A percentile compares a stretch with the other conserved stretches of the same genome.
Evolutionary conservation across 2,797 vertebrate genomes (phyloP).

Genomic region (Scolopax bukidnonensis): DNA sequence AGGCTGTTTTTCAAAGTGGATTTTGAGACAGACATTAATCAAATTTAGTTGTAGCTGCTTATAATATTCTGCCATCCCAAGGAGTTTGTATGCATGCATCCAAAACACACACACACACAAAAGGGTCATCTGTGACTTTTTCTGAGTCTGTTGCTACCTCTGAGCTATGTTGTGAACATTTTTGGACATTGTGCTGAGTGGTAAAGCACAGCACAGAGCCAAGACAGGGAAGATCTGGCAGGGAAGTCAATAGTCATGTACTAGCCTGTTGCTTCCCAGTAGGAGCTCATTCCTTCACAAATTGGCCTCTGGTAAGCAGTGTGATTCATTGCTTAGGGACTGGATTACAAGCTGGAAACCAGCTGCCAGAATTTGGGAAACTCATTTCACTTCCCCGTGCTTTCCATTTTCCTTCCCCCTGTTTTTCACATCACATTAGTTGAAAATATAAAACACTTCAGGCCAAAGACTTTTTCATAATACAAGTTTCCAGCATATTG

Average conservation of each 20-base stretch:
- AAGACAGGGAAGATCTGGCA: slow-evolving; percentile 47
- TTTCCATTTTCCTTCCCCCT: slow-evolving; percentile 21
- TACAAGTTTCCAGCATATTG: neutral
- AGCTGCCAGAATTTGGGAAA: slow-evolving; percentile 51
- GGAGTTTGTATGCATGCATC: neutral
- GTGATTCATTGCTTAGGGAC: slow-evolving; percentile 60
- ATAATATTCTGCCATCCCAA: neutral
- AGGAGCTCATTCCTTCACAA: slow-evolving; percentile 62
- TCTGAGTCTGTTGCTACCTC: neutral
- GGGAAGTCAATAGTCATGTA: slow-evolving; percentile 42
- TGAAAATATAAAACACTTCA: slow-evolving; percentile 4
- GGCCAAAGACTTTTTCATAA: slow-evolving; percentile 17
- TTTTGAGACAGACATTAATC: slow-evolving; percentile 32
- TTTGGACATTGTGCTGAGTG: neutral
- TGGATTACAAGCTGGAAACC: slow-evolving; percentile 46
- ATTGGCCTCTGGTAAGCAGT: slow-evolving; percentile 58
- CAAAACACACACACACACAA: neutral
- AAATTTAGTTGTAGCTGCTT: slow-evolving; percentile 5
- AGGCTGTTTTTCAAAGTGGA: neutral
- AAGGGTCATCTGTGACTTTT: neutral
- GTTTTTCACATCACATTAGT: slow-evolving; percentile 12
- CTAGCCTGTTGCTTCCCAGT: slow-evolving; percentile 56
- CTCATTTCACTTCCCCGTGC: slow-evolving; percentile 21
- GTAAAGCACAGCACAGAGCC: neutral
- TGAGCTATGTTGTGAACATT: neutral